Evolutionary conservation across 2,797 vertebrate species (phyloP).

Genomic region (Parauchenoglanis ngamensis): DNA sequence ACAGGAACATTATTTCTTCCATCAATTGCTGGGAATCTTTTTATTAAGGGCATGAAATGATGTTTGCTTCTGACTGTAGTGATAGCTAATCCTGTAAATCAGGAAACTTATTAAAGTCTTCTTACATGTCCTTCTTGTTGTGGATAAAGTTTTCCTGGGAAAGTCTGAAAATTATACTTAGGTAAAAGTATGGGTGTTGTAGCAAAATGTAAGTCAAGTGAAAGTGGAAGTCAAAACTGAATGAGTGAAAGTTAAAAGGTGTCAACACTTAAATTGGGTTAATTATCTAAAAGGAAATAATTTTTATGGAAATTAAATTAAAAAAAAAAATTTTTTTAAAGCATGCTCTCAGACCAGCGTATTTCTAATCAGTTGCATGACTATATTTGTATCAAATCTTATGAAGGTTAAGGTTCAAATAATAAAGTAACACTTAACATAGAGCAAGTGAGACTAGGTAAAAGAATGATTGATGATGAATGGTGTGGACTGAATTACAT

Average conservation of each 20-base stretch:
- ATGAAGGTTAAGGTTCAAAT: not conserved
- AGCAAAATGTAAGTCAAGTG: not conserved
- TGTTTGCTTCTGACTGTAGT: not conserved
- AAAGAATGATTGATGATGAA: not conserved
- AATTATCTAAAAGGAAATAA: not conserved
- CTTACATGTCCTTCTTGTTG: not conserved
- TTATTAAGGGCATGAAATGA: not conserved
- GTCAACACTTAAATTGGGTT: not conserved
- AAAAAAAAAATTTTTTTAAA: not conserved
- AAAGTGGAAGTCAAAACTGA: not conserved
- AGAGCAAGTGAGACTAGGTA: not conserved
- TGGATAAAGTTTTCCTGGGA: not conserved
- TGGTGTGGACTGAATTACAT: not conserved
- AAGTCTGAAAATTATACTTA: not conserved
- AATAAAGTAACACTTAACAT: not conserved
- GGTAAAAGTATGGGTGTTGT: not conserved
- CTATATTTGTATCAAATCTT: not conserved
- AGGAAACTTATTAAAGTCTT: not conserved
- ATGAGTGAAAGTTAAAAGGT: not conserved
- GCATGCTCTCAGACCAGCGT: not conserved
- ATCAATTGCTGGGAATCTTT: slow-evolving; percentile 13
- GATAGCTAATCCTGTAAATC: not conserved
- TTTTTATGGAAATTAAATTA: not conserved
- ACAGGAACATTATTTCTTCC: not conserved
- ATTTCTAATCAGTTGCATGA: not conserved